Evolutionary conservation across 2,113 vertebrate species (phyloP), one percentile per base, ranked within the genome.

Genomic region (Suncus etruscus): DNA sequence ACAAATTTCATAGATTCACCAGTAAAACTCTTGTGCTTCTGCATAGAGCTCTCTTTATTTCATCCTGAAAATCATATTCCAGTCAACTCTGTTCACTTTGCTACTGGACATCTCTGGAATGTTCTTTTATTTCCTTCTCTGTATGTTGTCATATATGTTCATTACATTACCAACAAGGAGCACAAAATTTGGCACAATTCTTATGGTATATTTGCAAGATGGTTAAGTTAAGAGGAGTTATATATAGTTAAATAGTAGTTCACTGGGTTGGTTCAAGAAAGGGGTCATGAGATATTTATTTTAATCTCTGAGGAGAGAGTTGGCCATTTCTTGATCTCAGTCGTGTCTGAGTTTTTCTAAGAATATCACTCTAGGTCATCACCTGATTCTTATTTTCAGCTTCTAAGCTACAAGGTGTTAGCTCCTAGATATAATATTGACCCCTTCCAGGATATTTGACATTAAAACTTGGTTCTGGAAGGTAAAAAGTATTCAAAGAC

Each of bases 401-500:
- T 85, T 73, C 68, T 91, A 65, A 58, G 77, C 68, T 86, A 45
- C 12, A 90, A 75, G 29, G 15, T 68, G 20, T 79, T 87, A 87
- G n/a, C 18, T 92, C 68, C 70, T 66, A 72, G 68, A 65, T 66
- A 75, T 73, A 77, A 89, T 3, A 89, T 16, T 81, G 81, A 51
- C 27, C 65, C 66, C 45, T 86, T 39, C 51, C 63, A 54, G 86
- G 70, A 75, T 80, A 83, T 86, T 58, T 80, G 68, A 91, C 87
- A 92, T 87, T 74, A 94, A 93, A 94, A 86, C 32, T 78, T 87
- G 70, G 20, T 63, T 92, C 82, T 75, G 69, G 61, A 91, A 93
- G 69, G 74, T 81, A 94, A 95, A 95, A 50, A 20, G 1, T 91
- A 47, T 92, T 86, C 70, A 65, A 84, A 16, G 66, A 75, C 47